Conservation (phyloP, 2,888 invertebrate genomes). For the Lomographa bimaculata region DNA sequence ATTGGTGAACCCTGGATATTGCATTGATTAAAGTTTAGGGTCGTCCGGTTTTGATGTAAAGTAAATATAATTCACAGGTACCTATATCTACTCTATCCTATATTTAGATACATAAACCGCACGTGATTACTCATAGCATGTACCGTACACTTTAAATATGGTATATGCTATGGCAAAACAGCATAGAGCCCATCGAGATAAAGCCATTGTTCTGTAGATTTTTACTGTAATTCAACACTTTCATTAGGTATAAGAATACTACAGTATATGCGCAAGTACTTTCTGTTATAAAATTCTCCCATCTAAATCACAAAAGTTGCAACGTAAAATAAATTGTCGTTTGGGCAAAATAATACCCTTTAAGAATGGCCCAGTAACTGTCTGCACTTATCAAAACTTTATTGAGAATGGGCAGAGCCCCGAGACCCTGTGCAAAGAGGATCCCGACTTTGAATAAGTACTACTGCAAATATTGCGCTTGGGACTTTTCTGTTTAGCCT, state of each 20-base stretch:
- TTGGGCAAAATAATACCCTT: constrained; percentile 13
- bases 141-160: too few relatives aligned
- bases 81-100: too few relatives aligned
- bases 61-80: not conserved
- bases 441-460: constrained; percentile 39
- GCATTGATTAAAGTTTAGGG: not conserved
- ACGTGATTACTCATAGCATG: too few relatives aligned
- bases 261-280: too few relatives aligned
- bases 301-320: constrained; percentile 7
- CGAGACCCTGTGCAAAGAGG: constrained; percentile 28
- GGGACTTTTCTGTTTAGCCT: constrained; percentile 32
- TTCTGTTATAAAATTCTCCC: constrained; percentile 12
- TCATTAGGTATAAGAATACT: too few relatives aligned
- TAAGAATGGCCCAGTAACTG: constrained; percentile 17
- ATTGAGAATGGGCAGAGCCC: constrained; percentile 25
- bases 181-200: too few relatives aligned
- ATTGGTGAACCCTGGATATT: constrained; percentile 4
- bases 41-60: not conserved
- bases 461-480: constrained; percentile 43
- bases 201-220: too few relatives aligned
- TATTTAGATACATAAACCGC: too few relatives aligned
- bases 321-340: constrained; percentile 13
- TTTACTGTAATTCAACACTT: too few relatives aligned
- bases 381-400: constrained; percentile 28
- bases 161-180: too few relatives aligned